These are phyloP conservation scores for Nasonia longicornis DNA, from an alignment of 1,140 invertebrate species.

Conservation along the genomic window DNA sequence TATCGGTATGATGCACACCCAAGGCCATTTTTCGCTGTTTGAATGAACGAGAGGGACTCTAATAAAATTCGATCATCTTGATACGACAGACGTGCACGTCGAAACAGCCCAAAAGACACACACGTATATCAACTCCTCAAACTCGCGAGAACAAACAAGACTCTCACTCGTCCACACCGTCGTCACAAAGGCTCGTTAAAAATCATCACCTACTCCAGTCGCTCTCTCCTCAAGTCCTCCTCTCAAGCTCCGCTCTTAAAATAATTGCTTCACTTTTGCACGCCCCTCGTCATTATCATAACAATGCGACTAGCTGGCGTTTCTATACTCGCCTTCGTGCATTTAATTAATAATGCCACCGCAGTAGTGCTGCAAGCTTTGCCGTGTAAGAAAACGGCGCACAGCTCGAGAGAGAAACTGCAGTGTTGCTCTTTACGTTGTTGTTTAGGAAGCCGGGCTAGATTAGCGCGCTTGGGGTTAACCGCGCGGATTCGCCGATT, in stretches of 20 bases:
- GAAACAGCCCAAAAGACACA: too few species aligned
- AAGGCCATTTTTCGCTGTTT: too few species aligned
- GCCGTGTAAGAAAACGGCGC: not conserved
- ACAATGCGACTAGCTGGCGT: not conserved
- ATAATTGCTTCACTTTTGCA: constrained; percentile 8
- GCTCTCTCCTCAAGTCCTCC: not conserved
- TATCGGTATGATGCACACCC: too few species aligned
- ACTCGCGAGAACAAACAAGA: not conserved
- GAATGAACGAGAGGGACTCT: too few species aligned
- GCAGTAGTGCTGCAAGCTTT: not conserved
- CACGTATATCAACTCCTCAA: not conserved
- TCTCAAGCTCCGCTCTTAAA: not conserved
- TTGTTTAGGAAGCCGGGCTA: not conserved
- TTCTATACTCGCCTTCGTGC: not conserved
- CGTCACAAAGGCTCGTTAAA: not conserved
- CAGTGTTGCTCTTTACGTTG: not conserved
- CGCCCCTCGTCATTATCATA: not conserved
- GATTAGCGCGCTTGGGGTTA: too few species aligned
- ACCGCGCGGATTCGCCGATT: too few species aligned
- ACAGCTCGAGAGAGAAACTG: not conserved
- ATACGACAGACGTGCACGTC: too few species aligned
- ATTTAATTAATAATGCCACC: not conserved
- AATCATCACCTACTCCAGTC: not conserved
- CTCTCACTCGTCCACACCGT: not conserved
- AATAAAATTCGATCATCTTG: too few species aligned